Conservation (phyloP, 2,113 vertebrate species). For the Ptyas mucosa region DNA sequence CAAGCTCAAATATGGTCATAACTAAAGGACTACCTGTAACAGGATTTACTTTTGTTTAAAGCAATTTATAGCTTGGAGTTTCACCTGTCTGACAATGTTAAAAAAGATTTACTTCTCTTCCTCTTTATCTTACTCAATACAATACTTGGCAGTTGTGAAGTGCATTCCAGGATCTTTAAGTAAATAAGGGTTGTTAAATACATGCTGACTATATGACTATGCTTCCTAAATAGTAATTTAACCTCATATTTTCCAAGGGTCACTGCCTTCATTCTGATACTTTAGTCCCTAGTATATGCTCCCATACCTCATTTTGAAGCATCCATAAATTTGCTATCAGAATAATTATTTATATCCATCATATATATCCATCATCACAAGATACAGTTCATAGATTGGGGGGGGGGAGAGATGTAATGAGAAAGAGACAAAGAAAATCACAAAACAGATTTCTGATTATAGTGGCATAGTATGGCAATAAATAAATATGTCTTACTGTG, state of each 20-base stretch:
- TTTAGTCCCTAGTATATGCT: background rate
- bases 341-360: background rate
- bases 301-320: slow-evolving; percentile 21
- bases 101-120: background rate
- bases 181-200: slow-evolving; percentile 6
- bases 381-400: background rate
- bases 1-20: background rate
- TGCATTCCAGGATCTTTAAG: background rate
- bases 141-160: background rate
- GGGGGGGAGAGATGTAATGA: background rate
- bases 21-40: too few species aligned
- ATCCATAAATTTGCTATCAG: slow-evolving; percentile 17
- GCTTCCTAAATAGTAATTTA: background rate
- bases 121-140: background rate
- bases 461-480: background rate
- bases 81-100: background rate
- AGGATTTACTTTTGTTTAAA: background rate
- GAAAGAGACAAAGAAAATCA: background rate
- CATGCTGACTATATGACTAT: background rate
- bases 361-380: slow-evolving; percentile 1
- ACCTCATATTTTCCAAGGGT: background rate
- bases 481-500: background rate
- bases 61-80: background rate
- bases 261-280: slow-evolving; percentile 3
- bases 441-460: background rate